Conservation (phyloP, 2,888 invertebrate genomes). For the Drosophila meridionalis region DNA sequence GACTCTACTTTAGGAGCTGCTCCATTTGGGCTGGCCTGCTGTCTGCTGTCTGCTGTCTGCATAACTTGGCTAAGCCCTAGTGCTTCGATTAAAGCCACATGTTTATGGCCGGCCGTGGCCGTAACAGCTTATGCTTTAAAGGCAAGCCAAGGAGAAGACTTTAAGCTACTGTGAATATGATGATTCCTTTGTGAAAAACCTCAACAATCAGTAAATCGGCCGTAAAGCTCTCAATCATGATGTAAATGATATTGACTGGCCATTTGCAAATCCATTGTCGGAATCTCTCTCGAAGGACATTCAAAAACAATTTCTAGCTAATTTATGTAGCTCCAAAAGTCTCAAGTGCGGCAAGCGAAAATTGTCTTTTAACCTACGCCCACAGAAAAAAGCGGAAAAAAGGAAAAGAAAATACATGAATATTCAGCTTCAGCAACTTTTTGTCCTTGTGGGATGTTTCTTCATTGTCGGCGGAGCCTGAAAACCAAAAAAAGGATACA, state of each 20-base stretch:
- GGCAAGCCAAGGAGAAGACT: neutral
- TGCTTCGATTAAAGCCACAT: slow-evolving; percentile 50
- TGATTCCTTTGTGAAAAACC: neutral
- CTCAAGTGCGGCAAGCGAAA: slow-evolving; percentile 25
- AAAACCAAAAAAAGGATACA: slow-evolving; percentile 39
- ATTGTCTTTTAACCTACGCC: slow-evolving; percentile 38
- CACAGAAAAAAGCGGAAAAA: neutral
- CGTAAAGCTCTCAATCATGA: neutral
- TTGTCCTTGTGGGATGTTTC: slow-evolving; percentile 49
- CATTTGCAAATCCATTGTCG: slow-evolving; percentile 27
- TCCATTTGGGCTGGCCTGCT: slow-evolving; percentile 14
- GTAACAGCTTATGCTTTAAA: neutral
- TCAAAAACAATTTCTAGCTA: slow-evolving; percentile 67
- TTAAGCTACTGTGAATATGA: neutral
- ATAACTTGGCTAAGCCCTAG: slow-evolving; percentile 47
- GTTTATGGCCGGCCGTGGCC: slow-evolving; percentile 21
- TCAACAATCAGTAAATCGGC: slow-evolving; percentile 4
- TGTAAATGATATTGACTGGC: neutral
- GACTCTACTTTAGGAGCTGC: slow-evolving; percentile 33
- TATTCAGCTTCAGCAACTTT: slow-evolving; percentile 46
- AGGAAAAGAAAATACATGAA: slow-evolving; percentile 46
- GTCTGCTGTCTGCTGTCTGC: slow-evolving; percentile 15
- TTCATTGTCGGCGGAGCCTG: slow-evolving; percentile 54
- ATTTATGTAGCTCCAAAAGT: slow-evolving; percentile 43
- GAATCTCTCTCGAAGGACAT: slow-evolving; percentile 48